Conservation (phyloP, 2,113 vertebrate species). For the Forbesichthys papilliferus region DNA sequence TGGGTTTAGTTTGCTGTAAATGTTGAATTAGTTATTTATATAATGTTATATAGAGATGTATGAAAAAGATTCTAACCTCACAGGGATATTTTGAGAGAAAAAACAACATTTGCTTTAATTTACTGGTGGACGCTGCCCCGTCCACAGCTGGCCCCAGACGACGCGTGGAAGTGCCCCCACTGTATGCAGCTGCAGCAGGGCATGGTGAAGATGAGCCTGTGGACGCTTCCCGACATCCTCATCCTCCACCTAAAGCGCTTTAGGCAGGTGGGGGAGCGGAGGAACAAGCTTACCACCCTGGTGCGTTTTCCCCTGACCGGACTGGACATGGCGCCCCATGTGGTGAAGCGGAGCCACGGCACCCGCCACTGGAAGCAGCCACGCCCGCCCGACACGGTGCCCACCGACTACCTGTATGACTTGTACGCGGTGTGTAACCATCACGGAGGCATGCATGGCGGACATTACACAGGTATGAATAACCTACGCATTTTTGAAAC, state of each 20-base stretch:
- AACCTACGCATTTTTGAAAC: too few relatives aligned
- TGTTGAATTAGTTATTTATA: too few relatives aligned
- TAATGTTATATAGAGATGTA: too few relatives aligned
- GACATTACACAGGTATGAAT: slow-evolving; percentile 90
- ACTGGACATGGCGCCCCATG: slow-evolving; percentile 92
- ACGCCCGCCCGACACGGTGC: slow-evolving; percentile 48
- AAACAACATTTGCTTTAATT: too few relatives aligned
- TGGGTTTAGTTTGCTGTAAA: too few relatives aligned
- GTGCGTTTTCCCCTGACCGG: slow-evolving; percentile 86
- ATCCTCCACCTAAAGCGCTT: slow-evolving; percentile 97
- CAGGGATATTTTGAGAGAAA: too few relatives aligned
- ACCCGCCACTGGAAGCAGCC: slow-evolving; percentile 70
- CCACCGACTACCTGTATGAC: slow-evolving; percentile 85
- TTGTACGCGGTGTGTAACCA: slow-evolving; percentile 96
- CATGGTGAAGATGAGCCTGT: slow-evolving; percentile 93
- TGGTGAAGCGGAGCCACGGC: slow-evolving; percentile 80
- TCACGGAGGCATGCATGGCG: slow-evolving; percentile 94
- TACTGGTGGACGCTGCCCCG: neutral
- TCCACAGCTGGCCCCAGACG: slow-evolving; percentile 90
- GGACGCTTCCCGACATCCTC: slow-evolving; percentile 96
- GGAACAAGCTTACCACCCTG: slow-evolving; percentile 94
- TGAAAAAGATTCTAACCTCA: too few relatives aligned
- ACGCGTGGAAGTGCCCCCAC: slow-evolving; percentile 95
- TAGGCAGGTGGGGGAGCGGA: slow-evolving; percentile 87
- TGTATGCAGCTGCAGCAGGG: slow-evolving; percentile 94